Conservation (phyloP, 2,888 invertebrate genomes). For the Argyra leucocephala region DNA sequence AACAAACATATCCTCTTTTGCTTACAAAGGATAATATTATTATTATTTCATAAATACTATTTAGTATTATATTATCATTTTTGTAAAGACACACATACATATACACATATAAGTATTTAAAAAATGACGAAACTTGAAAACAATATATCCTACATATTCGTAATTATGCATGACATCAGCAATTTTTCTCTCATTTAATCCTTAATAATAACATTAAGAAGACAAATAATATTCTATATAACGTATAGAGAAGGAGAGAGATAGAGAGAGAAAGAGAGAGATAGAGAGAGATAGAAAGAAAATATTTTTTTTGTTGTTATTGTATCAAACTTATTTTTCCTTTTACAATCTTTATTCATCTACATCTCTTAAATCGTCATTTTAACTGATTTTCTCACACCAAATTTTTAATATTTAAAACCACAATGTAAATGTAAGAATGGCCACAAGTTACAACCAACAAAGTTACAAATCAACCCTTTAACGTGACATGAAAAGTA, state of each 20-base stretch:
- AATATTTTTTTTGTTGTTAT: not conserved
- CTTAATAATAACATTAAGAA: not conserved
- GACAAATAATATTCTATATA: not conserved
- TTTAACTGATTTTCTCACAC: not conserved
- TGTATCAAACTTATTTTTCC: not conserved
- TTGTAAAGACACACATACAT: no score
- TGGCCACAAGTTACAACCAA: not conserved
- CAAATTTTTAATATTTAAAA: not conserved
- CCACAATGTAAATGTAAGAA: not conserved
- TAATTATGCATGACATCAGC: conserved; percentile 6
- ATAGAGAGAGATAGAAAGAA: no score
- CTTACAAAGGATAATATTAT: no score
- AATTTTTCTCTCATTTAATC: conserved; percentile 6
- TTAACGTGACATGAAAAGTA: conserved; percentile 3
- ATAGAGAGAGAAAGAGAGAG: no score
- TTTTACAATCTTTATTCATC: no score
- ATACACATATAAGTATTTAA: no score
- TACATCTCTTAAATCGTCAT: not conserved
- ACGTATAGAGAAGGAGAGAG: no score
- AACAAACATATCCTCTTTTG: no score
- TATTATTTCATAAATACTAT: no score
- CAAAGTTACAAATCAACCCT: conserved; percentile 6
- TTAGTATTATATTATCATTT: no score
- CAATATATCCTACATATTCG: not conserved
- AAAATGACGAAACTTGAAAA: no score